Percentiles rank a stretch among this genome's conserved stretches.
phyloP scores from a whole-genome alignment of 2,113 vertebrate species.

The Pristiophorus japonicus region DNA sequence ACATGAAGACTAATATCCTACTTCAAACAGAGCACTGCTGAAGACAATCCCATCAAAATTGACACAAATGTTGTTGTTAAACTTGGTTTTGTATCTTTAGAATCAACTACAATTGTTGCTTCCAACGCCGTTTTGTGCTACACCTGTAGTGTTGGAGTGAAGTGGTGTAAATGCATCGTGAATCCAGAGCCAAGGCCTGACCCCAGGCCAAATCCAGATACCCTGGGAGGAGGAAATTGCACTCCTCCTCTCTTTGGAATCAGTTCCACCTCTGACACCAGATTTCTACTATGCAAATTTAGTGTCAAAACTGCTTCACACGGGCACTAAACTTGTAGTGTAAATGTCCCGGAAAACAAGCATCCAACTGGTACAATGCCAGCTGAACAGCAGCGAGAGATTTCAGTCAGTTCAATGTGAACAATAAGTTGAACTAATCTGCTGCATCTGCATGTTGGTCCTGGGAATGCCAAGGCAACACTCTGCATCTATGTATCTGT shows the following conservation, averaged over 20 bases:
- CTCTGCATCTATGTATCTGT: no score
- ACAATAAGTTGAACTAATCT: neutral
- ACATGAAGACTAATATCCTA: neutral
- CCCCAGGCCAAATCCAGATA: neutral
- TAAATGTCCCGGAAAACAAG: neutral
- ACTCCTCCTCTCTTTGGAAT: neutral
- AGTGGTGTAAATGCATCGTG: neutral
- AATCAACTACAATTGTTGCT: neutral
- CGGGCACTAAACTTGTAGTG: neutral
- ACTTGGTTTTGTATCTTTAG: neutral
- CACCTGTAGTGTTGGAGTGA: neutral
- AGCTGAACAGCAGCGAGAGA: neutral
- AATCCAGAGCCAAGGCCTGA: neutral
- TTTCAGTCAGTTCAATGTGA: neutral
- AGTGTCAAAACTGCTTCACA: neutral
- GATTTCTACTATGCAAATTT: neutral
- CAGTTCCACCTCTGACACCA: neutral
- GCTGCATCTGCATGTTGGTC: neutral
- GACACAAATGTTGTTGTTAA: neutral
- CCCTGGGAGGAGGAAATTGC: neutral
- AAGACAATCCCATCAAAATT: neutral
- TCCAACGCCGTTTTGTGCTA: neutral
- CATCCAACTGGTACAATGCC: neutral
- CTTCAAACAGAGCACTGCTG: neutral
- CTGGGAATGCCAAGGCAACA: neutral